Evolutionary conservation across 2,888 invertebrate species (phyloP).

Genomic region (Microplitis manilae): DNA sequence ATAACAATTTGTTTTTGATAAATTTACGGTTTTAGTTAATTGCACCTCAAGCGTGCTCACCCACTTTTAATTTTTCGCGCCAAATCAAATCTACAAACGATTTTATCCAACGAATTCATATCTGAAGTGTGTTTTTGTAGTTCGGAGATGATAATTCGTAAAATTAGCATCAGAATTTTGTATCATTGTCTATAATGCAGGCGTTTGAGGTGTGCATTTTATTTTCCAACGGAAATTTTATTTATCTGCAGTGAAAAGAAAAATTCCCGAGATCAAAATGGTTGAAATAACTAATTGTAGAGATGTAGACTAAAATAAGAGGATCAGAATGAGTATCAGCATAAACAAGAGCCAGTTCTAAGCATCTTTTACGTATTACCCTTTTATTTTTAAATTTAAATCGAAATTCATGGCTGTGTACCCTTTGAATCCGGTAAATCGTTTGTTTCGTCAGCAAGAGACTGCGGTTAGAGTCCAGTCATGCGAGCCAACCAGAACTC

Average conservation of each 20-base stretch:
- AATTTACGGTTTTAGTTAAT: too few relatives aligned
- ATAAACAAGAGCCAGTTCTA: not conserved
- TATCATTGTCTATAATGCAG: too few relatives aligned
- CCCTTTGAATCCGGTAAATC: constrained; percentile 17
- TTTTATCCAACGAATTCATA: too few relatives aligned
- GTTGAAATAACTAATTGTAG: not conserved
- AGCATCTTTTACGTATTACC: not conserved
- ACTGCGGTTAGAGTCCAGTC: not conserved
- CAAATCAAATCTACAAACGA: too few relatives aligned
- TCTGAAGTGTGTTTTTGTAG: too few relatives aligned
- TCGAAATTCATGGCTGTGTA: not conserved
- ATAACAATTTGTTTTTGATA: too few relatives aligned
- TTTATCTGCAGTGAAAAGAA: not conserved
- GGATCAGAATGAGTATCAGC: not conserved
- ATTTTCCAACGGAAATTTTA: not conserved
- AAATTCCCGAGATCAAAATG: not conserved
- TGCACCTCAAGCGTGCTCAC: too few relatives aligned
- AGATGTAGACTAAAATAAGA: not conserved
- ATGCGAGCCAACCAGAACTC: not conserved
- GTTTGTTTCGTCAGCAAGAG: constrained; percentile 27
- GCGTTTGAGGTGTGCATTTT: too few relatives aligned
- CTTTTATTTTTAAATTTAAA: not conserved
- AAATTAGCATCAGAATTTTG: too few relatives aligned
- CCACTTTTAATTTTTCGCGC: too few relatives aligned
- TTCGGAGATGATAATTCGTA: too few relatives aligned